Evolutionary conservation across 2,797 vertebrate species (phyloP).

Genomic region (Takifugu ocellatus): DNA sequence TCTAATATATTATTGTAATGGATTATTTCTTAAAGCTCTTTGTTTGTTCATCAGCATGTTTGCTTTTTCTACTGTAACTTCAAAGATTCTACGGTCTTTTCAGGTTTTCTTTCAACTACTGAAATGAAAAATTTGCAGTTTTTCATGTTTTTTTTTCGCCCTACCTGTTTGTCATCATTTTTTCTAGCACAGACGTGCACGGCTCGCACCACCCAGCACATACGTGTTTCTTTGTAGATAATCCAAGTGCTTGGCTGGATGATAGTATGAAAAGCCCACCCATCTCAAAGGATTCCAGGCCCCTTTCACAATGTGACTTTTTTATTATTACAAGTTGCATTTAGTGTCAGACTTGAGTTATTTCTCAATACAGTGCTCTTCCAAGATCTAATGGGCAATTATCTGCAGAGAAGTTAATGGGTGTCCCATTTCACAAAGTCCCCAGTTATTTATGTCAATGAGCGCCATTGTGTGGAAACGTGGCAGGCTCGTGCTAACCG

Average conservation of each 20-base stretch:
- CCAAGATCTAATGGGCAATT: conserved; percentile 72
- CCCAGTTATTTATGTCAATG: conserved; percentile 70
- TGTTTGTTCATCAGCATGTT: conserved; percentile 2
- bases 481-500: conserved; percentile 66
- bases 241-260: conserved; percentile 60
- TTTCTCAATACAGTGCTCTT: conserved; percentile 63
- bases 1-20: not conserved
- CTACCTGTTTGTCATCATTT: conserved; percentile 47
- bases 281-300: conserved; percentile 64
- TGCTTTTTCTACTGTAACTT: conserved; percentile 7
- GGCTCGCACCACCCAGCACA: conserved; percentile 43
- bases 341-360: conserved; percentile 61
- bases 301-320: conserved; percentile 62
- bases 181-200: conserved; percentile 43
- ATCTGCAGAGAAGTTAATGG: conserved; percentile 71
- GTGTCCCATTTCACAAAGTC: conserved; percentile 71
- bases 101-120: conserved; percentile 17
- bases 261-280: conserved; percentile 52
- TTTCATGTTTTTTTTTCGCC: conserved; percentile 15
- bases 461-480: conserved; percentile 73
- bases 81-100: conserved; percentile 7
- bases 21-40: not conserved
- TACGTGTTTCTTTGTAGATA: conserved; percentile 61
- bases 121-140: conserved; percentile 31
- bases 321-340: conserved; percentile 63